Evolutionary conservation across 2,797 vertebrate genomes (phyloP).

Genomic region (Miichthys miiuy): DNA sequence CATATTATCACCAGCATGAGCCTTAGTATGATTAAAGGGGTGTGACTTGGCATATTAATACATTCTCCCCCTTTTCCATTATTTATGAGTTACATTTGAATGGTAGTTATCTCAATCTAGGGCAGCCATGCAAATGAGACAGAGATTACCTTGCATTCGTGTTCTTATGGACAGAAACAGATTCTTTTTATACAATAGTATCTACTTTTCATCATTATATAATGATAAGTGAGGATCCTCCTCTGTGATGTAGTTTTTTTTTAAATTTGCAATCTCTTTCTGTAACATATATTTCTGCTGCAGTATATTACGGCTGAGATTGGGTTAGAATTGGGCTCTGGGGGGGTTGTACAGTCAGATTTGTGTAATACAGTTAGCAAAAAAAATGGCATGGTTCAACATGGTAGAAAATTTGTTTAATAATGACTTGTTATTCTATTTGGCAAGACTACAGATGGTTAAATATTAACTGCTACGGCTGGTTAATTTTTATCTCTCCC

Average conservation of each 20-base stretch:
- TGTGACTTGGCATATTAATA: constrained; percentile 78
- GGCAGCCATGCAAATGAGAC: constrained; percentile 62
- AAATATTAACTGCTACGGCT: constrained; percentile 34
- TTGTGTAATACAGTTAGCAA: neutral
- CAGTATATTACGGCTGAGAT: constrained; percentile 21
- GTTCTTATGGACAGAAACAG: constrained; percentile 7
- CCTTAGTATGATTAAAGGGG: constrained; percentile 74
- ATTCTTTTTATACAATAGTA: constrained; percentile 7
- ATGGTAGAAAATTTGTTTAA: neutral
- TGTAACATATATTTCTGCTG: constrained; percentile 6
- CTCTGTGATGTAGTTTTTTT: constrained; percentile 31
- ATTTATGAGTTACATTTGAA: constrained; percentile 76
- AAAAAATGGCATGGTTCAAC: neutral
- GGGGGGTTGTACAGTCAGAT: neutral
- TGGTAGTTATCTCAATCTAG: constrained; percentile 65
- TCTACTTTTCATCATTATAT: constrained; percentile 27
- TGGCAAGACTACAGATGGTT: constrained; percentile 11
- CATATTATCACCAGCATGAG: constrained; percentile 43
- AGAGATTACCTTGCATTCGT: constrained; percentile 39
- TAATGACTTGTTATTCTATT: neutral
- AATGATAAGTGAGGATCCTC: constrained; percentile 5
- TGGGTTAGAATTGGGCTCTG: constrained; percentile 11
- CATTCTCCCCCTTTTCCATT: constrained; percentile 62
- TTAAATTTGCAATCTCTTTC: constrained; percentile 8
- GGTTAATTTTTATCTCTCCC: constrained; percentile 43